A percentile compares a stretch with the other conserved stretches of the same genome.
phyloP scores from a whole-genome alignment of 2,113 vertebrate species.

The Neolamprologus variostigma region DNA sequence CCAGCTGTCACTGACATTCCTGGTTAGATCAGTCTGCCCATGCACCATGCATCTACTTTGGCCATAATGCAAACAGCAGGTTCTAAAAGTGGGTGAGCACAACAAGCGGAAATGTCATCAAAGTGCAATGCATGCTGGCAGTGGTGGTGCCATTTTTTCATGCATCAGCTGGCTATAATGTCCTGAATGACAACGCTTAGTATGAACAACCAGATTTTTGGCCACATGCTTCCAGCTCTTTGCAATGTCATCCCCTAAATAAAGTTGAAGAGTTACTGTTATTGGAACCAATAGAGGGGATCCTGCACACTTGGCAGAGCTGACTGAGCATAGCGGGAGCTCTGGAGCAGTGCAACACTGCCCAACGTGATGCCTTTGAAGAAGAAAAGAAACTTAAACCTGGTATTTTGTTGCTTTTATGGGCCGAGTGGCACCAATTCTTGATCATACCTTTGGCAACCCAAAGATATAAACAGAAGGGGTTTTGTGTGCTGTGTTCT shows the following conservation, averaged over 20 bases:
- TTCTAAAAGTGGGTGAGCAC: not conserved
- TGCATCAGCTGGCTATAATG: not conserved
- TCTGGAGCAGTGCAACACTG: not conserved
- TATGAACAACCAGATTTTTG: not conserved
- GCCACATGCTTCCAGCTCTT: not conserved
- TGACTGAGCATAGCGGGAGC: not conserved
- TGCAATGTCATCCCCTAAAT: not conserved
- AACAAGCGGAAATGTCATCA: not conserved
- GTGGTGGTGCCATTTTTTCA: not conserved
- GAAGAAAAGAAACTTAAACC: not conserved
- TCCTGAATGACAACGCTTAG: accelerated
- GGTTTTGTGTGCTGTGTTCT: not conserved
- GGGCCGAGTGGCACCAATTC: not conserved
- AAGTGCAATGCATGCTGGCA: not conserved
- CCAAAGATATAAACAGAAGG: not conserved
- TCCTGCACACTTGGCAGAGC: not conserved
- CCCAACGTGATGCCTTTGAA: not conserved
- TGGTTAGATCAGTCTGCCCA: not conserved
- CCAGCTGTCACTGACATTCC: not conserved
- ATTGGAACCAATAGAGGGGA: not conserved
- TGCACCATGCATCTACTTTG: not conserved
- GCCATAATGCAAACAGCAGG: not conserved
- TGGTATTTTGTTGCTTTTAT: not conserved
- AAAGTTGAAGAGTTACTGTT: not conserved
- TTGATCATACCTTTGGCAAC: not conserved